Evolutionary conservation across 2,797 vertebrate genomes (phyloP).

Genomic region (Novumbra hubbsi): DNA sequence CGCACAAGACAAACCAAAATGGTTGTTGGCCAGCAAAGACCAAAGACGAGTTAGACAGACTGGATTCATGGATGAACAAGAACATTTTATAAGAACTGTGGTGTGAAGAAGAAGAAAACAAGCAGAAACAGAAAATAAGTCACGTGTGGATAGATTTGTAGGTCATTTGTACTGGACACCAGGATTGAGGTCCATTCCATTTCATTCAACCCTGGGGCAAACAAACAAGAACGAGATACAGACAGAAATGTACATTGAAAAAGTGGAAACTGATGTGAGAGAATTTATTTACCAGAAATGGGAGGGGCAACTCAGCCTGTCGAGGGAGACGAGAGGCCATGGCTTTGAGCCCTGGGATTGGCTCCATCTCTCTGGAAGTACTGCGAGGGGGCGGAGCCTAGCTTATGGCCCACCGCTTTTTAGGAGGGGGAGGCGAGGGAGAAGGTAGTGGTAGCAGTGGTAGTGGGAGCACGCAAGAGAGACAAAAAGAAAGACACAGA

Average conservation of each 20-base stretch:
- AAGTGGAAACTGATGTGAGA: slow-evolving; percentile 52
- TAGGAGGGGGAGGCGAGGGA: background rate
- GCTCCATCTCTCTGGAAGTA: slow-evolving; percentile 80
- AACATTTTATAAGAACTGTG: background rate
- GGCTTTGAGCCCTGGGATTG: slow-evolving; percentile 72
- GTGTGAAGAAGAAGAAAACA: background rate
- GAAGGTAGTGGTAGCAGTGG: slow-evolving; percentile 3
- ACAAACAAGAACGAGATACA: slow-evolving; percentile 16
- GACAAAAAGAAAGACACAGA: slow-evolving; percentile 17
- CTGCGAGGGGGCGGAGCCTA: slow-evolving; percentile 77
- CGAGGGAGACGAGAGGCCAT: slow-evolving; percentile 75
- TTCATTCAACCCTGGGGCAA: too few relatives aligned
- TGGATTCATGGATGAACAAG: background rate
- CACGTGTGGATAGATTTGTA: background rate
- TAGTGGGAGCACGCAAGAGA: slow-evolving; percentile 17
- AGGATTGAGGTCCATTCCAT: background rate
- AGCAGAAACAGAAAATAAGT: slow-evolving; percentile 18
- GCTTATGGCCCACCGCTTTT: slow-evolving; percentile 70
- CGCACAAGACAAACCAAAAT: too few relatives aligned
- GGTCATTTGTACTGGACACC: slow-evolving; percentile 12
- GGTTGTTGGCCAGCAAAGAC: background rate
- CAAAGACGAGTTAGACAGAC: background rate
- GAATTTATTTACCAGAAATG: slow-evolving; percentile 74
- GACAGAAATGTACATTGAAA: slow-evolving; percentile 26
- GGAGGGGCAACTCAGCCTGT: slow-evolving; percentile 73